A percentile compares a stretch with the other conserved stretches of the same genome.
These are phyloP conservation scores for Lasioglossum malachurum DNA, from an alignment of 2,888 invertebrate genomes.

Conservation along the genomic window DNA sequence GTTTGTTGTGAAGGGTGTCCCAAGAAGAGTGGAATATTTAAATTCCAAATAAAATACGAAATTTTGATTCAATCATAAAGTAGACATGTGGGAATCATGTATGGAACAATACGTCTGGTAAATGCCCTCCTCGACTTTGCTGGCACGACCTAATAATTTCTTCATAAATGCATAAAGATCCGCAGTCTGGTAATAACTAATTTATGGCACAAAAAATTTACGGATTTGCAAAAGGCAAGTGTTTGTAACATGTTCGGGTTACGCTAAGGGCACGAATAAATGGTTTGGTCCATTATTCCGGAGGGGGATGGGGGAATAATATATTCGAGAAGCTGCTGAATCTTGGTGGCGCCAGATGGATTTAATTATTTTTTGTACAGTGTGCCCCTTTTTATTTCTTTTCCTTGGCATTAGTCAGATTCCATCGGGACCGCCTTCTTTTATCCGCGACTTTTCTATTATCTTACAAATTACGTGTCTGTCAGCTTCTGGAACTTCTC, in stretches of 20 bases:
- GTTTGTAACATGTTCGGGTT: neutral
- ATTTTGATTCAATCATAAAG: no score
- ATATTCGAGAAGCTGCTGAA: constrained; percentile 7
- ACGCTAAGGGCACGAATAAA: neutral
- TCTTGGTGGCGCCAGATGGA: constrained; percentile 21
- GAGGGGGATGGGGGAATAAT: neutral
- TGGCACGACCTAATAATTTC: no score
- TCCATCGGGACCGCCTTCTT: constrained; percentile 35
- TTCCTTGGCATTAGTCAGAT: constrained; percentile 11
- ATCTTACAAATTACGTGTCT: constrained; percentile 65
- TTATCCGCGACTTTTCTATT: constrained; percentile 64
- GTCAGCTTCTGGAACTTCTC: constrained; percentile 70
- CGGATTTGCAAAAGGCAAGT: neutral
- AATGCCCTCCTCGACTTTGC: no score
- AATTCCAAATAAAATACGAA: no score
- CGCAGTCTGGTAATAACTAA: no score
- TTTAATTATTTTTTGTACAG: constrained; percentile 32
- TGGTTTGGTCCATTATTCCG: neutral
- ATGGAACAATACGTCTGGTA: no score
- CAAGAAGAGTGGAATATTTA: no score
- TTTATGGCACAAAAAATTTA: neutral
- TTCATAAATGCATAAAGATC: no score
- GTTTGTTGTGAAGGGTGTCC: no score
- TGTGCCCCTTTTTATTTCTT: constrained; percentile 22
- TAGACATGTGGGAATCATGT: no score